These are phyloP conservation scores for Rhincodon typus DNA, from an alignment of 2,797 vertebrate genomes.

Conservation along the genomic window DNA sequence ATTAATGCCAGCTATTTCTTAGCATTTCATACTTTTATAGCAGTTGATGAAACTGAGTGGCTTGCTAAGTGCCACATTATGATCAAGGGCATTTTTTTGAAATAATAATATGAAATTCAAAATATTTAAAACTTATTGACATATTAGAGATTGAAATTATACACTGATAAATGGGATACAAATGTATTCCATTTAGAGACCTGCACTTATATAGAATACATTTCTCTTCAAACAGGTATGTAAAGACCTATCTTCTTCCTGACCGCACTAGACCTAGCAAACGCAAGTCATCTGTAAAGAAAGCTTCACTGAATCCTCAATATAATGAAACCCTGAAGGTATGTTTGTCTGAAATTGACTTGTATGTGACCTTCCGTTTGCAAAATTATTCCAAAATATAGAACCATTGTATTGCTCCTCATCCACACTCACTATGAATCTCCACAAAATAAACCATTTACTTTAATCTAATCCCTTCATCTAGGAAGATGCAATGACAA, in stretches of 20 bases:
- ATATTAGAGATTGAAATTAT: not conserved
- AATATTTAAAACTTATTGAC: not conserved
- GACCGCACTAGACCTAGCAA: slow-evolving; percentile 48
- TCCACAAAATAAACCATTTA: not conserved
- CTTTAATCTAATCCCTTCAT: not conserved
- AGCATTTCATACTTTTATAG: no score
- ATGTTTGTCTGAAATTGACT: slow-evolving; percentile 23
- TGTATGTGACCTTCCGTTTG: not conserved
- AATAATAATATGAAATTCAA: not conserved
- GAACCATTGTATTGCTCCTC: not conserved
- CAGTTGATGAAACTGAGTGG: no score
- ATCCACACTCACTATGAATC: no score
- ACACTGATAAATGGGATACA: not conserved
- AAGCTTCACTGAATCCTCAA: slow-evolving; percentile 46
- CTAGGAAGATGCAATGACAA: not conserved
- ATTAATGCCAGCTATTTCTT: no score
- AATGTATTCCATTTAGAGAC: not conserved
- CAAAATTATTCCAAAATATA: not conserved
- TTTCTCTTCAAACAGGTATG: slow-evolving; percentile 43
- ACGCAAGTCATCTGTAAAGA: slow-evolving; percentile 50
- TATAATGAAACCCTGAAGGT: slow-evolving; percentile 48
- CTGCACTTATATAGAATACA: not conserved
- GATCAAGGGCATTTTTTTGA: not conserved
- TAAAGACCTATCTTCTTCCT: slow-evolving; percentile 50
- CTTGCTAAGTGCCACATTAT: no score